phyloP scores from a whole-genome alignment of 2,888 invertebrate species.

The Branchipolynoe longqiensis region DNA sequence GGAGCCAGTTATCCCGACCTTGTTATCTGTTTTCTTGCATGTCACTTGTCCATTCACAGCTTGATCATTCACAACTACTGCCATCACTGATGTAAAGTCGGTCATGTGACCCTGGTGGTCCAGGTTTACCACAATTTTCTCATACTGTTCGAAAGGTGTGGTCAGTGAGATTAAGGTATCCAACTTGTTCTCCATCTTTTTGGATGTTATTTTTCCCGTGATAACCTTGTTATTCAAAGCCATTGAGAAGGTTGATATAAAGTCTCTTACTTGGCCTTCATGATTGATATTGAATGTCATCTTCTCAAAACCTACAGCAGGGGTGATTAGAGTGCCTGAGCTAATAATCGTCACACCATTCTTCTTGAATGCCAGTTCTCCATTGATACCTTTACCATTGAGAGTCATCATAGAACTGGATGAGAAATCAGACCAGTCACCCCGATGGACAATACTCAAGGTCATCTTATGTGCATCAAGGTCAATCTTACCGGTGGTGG shows the following conservation, averaged over 20 bases:
- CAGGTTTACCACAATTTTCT: background rate
- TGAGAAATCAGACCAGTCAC: background rate
- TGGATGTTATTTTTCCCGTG: background rate
- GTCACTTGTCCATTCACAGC: background rate
- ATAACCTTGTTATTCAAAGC: too few relatives aligned
- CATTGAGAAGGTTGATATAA: too few relatives aligned
- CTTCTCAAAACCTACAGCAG: background rate
- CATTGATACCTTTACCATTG: slow-evolving; percentile 11
- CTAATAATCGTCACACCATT: background rate
- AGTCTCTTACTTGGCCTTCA: too few relatives aligned
- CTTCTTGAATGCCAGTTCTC: slow-evolving; percentile 41
- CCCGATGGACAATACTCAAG: background rate
- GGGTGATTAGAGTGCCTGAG: background rate
- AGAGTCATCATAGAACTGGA: slow-evolving; percentile 24
- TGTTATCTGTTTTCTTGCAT: background rate
- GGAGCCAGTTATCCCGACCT: too few relatives aligned
- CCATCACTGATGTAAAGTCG: background rate
- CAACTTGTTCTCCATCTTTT: background rate
- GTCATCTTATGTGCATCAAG: background rate
- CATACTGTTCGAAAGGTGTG: slow-evolving; percentile 13
- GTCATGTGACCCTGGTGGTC: slow-evolving; percentile 20
- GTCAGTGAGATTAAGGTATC: background rate
- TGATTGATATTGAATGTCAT: background rate
- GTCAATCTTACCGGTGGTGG: background rate
- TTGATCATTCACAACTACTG: background rate